Evolutionary conservation across 2,113 vertebrate genomes (phyloP), one percentile per base, ranked within the genome.

Genomic region (Rhizomys pruinosus): DNA sequence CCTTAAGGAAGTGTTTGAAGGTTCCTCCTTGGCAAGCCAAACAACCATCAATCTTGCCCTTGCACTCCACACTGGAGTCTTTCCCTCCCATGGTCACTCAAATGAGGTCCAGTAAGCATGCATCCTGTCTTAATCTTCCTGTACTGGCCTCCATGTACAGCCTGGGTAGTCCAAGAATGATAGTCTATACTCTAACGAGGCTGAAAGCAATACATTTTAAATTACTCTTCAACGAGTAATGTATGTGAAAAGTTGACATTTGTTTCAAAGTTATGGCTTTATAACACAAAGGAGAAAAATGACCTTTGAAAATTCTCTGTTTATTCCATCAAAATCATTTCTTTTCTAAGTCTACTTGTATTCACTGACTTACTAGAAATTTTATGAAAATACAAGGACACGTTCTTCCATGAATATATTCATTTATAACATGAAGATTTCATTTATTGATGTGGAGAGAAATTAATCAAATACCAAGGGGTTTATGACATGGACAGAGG

Each of bases 221-320:
- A 44, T 79, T 79, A 71, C 2, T 90, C 22, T 32, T 39, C 20
- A 73, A 77, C 81, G 16, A 73, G 52, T 3, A 89, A 91, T 59
- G 4, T 22, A 29, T 73, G 44, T 81, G 59, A 92, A 94, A 94
- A 91, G 8, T 3, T 47, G 34, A 84, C 34, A 29, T 32, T 29
- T 57, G 17, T 39, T 87, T 87, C 22, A 94, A 74, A 90, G 17
- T 57, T 87, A 79, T 37, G 22, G 16, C 13, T 16, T 3, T 66
- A 61, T 78, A 78, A 77, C 20, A 72, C 23, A 77, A 88, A 71
- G n/a, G n/a, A 19, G 44, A 27, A 57, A 80, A 55, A 29, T 82
- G 80, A 81, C 69, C 32, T 90, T 90, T 76, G 68, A 52, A 90
- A 63, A 84, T 79, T 90, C 19, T 86, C 6, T 89, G 17, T 87